Evolutionary conservation across 2,113 vertebrate species (phyloP).

Genomic region (Cairina moschata): DNA sequence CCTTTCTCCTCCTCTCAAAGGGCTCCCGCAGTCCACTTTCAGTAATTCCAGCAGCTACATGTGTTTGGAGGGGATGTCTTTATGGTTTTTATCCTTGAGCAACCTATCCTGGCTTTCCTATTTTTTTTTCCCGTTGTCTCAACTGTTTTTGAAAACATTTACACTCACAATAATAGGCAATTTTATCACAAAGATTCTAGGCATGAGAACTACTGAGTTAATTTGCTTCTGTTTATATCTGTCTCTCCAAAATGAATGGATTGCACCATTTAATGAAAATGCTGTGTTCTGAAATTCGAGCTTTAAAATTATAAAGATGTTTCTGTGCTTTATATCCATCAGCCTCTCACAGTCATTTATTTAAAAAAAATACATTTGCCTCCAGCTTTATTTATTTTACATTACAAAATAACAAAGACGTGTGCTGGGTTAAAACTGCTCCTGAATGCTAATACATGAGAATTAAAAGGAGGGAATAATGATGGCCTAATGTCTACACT

Average conservation of each 20-base stretch:
- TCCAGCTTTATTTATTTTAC: slow-evolving; percentile 66
- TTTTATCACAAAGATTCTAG: slow-evolving; percentile 65
- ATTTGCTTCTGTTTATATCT: slow-evolving; percentile 58
- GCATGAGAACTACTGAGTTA: slow-evolving; percentile 54
- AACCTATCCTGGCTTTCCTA: background rate
- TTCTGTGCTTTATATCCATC: slow-evolving; percentile 23
- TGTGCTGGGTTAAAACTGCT: slow-evolving; percentile 7
- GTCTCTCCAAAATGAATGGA: slow-evolving; percentile 50
- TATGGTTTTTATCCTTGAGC: slow-evolving; percentile 8
- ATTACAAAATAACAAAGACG: slow-evolving; percentile 44
- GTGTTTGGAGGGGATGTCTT: background rate
- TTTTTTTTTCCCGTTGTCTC: background rate
- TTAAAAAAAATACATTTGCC: background rate
- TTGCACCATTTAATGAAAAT: slow-evolving; percentile 48
- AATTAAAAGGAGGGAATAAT: slow-evolving; percentile 46
- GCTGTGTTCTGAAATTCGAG: slow-evolving; percentile 30
- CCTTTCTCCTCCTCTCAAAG: background rate
- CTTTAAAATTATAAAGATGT: slow-evolving; percentile 56
- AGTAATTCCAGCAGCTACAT: background rate
- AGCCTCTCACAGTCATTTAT: background rate
- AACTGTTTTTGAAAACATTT: slow-evolving; percentile 64
- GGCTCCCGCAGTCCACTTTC: background rate
- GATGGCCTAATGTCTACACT: background rate
- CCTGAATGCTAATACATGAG: slow-evolving; percentile 47
- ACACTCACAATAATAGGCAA: slow-evolving; percentile 44